Evolutionary conservation across 2,113 vertebrate species (phyloP).

Genomic region (Talpa occidentalis): DNA sequence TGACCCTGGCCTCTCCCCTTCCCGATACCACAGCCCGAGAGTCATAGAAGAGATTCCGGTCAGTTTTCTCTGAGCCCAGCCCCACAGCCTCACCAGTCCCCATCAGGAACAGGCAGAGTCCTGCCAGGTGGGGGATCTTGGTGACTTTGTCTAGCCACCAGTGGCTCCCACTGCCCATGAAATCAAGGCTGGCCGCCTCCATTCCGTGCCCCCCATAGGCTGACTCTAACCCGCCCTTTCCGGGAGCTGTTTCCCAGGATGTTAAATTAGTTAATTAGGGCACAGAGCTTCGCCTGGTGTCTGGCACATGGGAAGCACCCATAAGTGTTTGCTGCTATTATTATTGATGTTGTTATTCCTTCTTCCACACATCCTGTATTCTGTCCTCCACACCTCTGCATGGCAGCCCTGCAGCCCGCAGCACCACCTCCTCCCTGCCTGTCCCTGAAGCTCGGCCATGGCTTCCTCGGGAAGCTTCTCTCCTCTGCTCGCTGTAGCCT

Average conservation of each 20-base stretch:
- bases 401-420: not conserved
- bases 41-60: not conserved
- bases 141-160: not conserved
- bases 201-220: not conserved
- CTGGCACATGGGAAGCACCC: not conserved
- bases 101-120: not conserved
- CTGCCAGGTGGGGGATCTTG: not conserved
- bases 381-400: not conserved
- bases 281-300: not conserved
- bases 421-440: not conserved
- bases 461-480: not conserved
- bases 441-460: rapidly evolving
- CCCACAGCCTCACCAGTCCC: not conserved
- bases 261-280: not conserved
- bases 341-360: not conserved
- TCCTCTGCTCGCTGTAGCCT: not conserved
- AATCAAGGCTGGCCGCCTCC: not conserved
- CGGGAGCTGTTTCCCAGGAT: not conserved
- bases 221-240: not conserved
- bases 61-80: not conserved
- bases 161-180: not conserved
- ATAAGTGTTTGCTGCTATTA: not conserved
- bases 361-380: rapidly evolving
- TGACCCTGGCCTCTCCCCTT: not conserved
- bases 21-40: not conserved